These are phyloP conservation scores for Siderastrea siderea DNA, from an alignment of 92 coral and sea anemone genomes.

Conservation along the genomic window DNA sequence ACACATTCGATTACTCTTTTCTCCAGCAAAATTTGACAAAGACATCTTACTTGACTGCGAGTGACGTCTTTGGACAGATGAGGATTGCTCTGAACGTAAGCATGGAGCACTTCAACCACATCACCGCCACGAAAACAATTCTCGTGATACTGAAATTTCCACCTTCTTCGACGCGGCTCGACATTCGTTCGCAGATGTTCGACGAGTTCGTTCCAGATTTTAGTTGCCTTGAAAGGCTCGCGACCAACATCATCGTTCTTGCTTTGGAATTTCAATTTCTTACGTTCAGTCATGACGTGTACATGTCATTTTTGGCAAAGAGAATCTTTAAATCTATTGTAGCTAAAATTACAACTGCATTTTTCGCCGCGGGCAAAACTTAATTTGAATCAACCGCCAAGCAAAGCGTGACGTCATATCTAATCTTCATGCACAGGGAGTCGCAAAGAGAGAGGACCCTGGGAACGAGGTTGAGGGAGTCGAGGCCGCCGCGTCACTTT, in stretches of 20 bases:
- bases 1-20: conserved; percentile 91
- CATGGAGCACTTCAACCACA: conserved; percentile 81
- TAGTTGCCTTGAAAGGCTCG: conserved; percentile 95
- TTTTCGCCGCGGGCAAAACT: conserved; percentile 1
- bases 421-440: no score
- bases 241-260: neutral
- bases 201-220: conserved; percentile 95
- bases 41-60: conserved; percentile 84
- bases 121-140: conserved; percentile 95
- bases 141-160: conserved; percentile 93
- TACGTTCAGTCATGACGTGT: conserved; percentile 23
- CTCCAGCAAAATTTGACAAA: conserved; percentile 91
- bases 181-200: conserved; percentile 81
- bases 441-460: no score
- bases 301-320: neutral
- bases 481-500: no score
- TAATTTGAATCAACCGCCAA: conserved; percentile 55
- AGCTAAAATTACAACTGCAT: neutral
- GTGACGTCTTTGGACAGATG: conserved; percentile 88
- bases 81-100: conserved; percentile 83
- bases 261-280: neutral
- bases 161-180: conserved; percentile 87
- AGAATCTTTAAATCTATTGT: neutral
- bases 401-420: conserved; percentile 4
- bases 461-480: no score